Evolutionary conservation across 2,113 vertebrate genomes (phyloP).

Genomic region (Picathartes gymnocephalus): DNA sequence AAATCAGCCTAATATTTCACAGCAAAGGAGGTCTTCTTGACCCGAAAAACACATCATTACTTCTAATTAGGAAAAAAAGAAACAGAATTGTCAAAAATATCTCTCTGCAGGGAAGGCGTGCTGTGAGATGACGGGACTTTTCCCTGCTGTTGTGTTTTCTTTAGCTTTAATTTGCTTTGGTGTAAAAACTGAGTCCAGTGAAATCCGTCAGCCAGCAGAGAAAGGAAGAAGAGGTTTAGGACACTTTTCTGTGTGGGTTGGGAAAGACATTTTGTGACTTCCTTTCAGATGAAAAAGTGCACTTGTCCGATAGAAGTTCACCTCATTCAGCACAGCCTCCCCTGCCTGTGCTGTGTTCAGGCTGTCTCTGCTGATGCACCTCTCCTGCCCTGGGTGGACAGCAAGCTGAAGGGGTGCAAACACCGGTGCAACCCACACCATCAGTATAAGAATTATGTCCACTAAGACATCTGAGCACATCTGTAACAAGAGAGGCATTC

Average conservation of each 20-base stretch:
- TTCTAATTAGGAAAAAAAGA: slow-evolving; percentile 56
- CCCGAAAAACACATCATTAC: slow-evolving; percentile 23
- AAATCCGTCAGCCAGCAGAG: neutral
- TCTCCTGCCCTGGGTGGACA: neutral
- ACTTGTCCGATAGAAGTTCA: neutral
- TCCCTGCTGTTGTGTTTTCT: slow-evolving; percentile 10
- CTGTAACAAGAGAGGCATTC: neutral
- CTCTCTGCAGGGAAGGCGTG: neutral
- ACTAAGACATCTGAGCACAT: neutral
- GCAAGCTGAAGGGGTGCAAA: neutral
- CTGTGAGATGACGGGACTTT: neutral
- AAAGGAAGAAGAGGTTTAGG: neutral
- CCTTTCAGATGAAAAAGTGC: neutral
- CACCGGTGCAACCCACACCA: neutral
- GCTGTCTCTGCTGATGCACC: neutral
- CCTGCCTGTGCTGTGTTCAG: neutral
- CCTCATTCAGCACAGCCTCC: neutral
- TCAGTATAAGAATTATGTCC: neutral
- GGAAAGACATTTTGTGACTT: neutral
- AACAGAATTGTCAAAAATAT: neutral
- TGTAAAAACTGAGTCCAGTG: neutral
- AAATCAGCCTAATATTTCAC: slow-evolving; percentile 4
- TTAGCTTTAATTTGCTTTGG: neutral
- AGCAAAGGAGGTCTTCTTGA: slow-evolving; percentile 28
- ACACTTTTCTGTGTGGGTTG: neutral